Percentiles rank a stretch among this genome's conserved stretches.
Evolutionary conservation across 2,888 invertebrate genomes (phyloP).

Genomic region (Liopterus haemorrhoidalis): DNA sequence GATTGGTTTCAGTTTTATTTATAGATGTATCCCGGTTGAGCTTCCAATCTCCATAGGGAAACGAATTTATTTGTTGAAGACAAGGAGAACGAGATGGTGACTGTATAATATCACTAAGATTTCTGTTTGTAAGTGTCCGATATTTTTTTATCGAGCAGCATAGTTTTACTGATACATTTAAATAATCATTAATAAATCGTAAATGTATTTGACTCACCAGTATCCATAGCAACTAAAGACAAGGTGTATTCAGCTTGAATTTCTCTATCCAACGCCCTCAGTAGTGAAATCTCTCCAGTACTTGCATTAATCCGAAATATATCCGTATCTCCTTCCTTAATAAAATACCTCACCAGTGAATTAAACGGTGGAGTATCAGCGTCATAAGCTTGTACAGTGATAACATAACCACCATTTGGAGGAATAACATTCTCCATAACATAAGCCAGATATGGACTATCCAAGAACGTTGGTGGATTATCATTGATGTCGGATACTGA

Average conservation of each 20-base stretch:
- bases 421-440: constrained; percentile 90
- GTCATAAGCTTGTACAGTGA: constrained; percentile 81
- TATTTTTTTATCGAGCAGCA: too few species aligned
- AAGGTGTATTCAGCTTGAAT: constrained; percentile 75
- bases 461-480: constrained; percentile 85
- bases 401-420: constrained; percentile 73
- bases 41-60: too few species aligned
- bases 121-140: too few species aligned
- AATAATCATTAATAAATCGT: too few species aligned
- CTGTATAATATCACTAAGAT: too few species aligned
- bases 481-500: constrained; percentile 88
- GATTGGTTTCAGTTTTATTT: too few species aligned
- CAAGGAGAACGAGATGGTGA: too few species aligned
- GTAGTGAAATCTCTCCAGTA: constrained; percentile 82
- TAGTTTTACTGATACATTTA: too few species aligned
- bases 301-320: constrained; percentile 87
- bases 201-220: constrained; percentile 70
- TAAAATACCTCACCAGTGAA: constrained; percentile 83
- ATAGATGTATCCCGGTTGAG: too few species aligned
- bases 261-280: constrained; percentile 79
- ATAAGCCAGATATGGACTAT: constrained; percentile 90
- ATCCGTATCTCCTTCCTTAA: constrained; percentile 88
- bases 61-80: too few species aligned
- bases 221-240: constrained; percentile 88
- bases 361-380: constrained; percentile 87